A percentile compares a stretch with the other conserved stretches of the same genome.
These are phyloP conservation scores for Acleris literana DNA, from an alignment of 2,888 invertebrate species.

Conservation along the genomic window DNA sequence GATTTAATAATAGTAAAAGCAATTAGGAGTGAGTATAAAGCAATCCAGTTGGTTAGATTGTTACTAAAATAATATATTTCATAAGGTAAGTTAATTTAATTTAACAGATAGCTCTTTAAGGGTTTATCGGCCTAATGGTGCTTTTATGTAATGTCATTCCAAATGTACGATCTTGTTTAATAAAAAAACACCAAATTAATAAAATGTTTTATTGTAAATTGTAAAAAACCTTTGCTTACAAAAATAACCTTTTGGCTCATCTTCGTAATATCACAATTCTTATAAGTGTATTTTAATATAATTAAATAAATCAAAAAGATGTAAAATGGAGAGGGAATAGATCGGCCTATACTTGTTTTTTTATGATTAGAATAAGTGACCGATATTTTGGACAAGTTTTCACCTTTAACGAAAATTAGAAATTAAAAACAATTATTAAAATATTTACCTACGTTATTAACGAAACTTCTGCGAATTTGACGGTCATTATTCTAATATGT, in stretches of 20 bases:
- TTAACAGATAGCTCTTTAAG: constrained; percentile 3
- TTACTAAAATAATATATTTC: background rate
- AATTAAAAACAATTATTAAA: no score
- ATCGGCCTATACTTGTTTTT: no score
- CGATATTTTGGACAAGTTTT: no score
- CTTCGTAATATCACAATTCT: constrained; percentile 31
- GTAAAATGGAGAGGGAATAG: no score
- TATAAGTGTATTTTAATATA: background rate
- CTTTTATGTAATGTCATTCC: constrained; percentile 28
- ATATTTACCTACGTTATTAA: no score
- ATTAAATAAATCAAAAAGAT: background rate
- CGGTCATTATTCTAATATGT: no score
- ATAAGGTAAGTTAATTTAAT: constrained; percentile 16
- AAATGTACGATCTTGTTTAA: constrained; percentile 18
- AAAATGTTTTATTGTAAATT: constrained; percentile 4
- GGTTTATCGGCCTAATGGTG: constrained; percentile 23
- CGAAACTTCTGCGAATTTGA: no score
- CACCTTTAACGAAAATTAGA: no score
- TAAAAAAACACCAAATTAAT: constrained; percentile 1
- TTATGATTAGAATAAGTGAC: no score
- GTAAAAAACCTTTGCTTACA: constrained; percentile 20
- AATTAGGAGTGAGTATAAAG: constrained; percentile 15
- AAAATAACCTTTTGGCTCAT: constrained; percentile 34
- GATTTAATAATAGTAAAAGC: constrained; percentile 3
- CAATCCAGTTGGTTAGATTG: constrained; percentile 15